These are phyloP conservation scores for Agapornis roseicollis DNA, from an alignment of 2,113 vertebrate species.

Conservation along the genomic window DNA sequence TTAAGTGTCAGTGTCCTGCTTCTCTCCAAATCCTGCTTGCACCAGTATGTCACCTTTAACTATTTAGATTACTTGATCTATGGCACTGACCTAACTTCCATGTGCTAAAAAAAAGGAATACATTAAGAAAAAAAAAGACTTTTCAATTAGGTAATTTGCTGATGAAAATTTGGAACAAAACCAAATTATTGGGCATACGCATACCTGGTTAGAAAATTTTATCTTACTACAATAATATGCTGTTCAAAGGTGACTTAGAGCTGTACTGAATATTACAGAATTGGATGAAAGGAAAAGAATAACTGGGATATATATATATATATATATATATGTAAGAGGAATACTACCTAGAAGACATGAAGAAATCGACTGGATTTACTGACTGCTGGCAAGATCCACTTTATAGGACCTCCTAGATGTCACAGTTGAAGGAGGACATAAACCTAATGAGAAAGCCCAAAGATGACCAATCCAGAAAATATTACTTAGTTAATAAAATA, in stretches of 20 bases:
- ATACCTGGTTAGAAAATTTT: background rate
- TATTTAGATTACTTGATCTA: background rate
- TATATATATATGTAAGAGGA: background rate
- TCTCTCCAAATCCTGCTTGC: background rate
- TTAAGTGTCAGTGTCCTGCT: background rate
- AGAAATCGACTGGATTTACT: background rate
- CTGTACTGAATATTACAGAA: background rate
- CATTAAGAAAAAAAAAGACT: background rate
- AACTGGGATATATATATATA: background rate
- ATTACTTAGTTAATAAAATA: background rate
- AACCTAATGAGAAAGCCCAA: background rate
- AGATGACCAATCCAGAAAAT: background rate
- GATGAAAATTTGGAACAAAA: background rate
- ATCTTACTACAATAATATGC: background rate
- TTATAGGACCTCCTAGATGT: background rate
- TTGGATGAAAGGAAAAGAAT: background rate
- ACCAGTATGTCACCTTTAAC: background rate
- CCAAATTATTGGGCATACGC: background rate
- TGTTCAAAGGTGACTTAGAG: background rate
- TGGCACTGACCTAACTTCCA: background rate
- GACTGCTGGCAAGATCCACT: background rate
- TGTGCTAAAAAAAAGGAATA: background rate
- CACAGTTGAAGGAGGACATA: background rate
- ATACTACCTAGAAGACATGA: background rate
- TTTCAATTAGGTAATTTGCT: background rate